Evolutionary conservation across 2,888 invertebrate species (phyloP), one percentile per base, ranked within the genome.

Genomic region (Thumatha senex): DNA sequence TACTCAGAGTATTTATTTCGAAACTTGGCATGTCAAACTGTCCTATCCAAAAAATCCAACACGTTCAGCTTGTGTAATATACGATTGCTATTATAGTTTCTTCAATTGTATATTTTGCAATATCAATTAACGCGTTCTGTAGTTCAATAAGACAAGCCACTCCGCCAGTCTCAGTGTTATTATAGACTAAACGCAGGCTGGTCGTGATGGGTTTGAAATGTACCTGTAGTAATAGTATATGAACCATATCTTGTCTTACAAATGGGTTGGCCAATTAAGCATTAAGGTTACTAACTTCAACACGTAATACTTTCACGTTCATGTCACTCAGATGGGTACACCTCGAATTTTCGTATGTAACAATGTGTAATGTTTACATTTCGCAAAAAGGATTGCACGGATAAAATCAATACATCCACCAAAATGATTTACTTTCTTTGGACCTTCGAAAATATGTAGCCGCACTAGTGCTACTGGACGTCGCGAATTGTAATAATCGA

Each of bases 271-370:
- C 56, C 52, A 48, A 51, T 41, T 48, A 51, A 54, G 69, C 72
- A 65, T 70, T 69, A 65, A 67, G 71, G 74, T 76, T 70, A 84
- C 82, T 84, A 84, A 84, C 79, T 51, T 53, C 61, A 30, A 66
- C 29, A 46, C 46, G 48, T 74, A 77, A 80, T 72, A 56, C 63
- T 68, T 73, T 80, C 81, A 78, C 74, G 63, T 69, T 68, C 66
- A 69, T 60, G 61, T 62, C 66, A 63, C 61, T 67, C 63, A 59
- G 51, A 59, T 52, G 61, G 51, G 65, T 67, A 70, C 69, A 72
- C 70, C 72, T 68, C 58, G 50, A 61, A 47, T 10, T 49, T 9
- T 55, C 51, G 30, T 41, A 43, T 9, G 8, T 13, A n/a, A 10
- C 10, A 15, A 14, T 10, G 11, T 13, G 4, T 15, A 24, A 24